phyloP scores from a whole-genome alignment of 2,888 invertebrate genomes.

The Bursaphelenchus okinawaensis region DNA sequence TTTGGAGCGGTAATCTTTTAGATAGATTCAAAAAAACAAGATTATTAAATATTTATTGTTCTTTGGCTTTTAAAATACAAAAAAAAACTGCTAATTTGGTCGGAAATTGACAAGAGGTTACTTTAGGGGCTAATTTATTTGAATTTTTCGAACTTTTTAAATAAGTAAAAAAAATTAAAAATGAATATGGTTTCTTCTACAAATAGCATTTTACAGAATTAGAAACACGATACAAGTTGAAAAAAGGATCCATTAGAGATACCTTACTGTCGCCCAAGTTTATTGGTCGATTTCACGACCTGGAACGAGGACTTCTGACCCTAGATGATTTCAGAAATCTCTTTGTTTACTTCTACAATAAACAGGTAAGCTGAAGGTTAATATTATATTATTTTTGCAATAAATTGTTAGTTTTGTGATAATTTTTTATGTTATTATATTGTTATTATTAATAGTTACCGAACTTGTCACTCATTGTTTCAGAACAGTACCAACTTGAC shows the following conservation, averaged over 20 bases:
- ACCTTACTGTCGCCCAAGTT: conserved; percentile 46
- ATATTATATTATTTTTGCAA: too few relatives aligned
- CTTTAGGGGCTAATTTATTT: too few relatives aligned
- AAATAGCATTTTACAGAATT: conserved; percentile 45
- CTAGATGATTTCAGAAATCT: conserved; percentile 57
- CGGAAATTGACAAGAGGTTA: too few relatives aligned
- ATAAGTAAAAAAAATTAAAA: neutral
- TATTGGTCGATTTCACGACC: conserved; percentile 29
- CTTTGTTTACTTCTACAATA: conserved; percentile 59
- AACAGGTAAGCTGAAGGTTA: too few relatives aligned
- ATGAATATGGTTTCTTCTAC: neutral
- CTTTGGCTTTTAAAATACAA: too few relatives aligned
- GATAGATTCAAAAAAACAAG: neutral
- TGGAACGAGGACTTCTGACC: conserved; percentile 59
- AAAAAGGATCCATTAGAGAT: conserved; percentile 51
- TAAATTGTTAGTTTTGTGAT: too few relatives aligned
- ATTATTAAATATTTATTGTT: too few relatives aligned
- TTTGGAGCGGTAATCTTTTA: conserved; percentile 48
- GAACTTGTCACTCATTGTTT: too few relatives aligned
- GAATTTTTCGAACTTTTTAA: neutral
- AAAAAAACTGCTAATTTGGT: too few relatives aligned
- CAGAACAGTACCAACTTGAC: neutral
- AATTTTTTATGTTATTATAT: too few relatives aligned
- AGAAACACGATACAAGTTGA: conserved; percentile 52
- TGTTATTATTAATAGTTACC: too few relatives aligned